Base-by-base conservation (phyloP, 2,888 invertebrate genomes). In the Ypsolopha scabrella region DNA sequence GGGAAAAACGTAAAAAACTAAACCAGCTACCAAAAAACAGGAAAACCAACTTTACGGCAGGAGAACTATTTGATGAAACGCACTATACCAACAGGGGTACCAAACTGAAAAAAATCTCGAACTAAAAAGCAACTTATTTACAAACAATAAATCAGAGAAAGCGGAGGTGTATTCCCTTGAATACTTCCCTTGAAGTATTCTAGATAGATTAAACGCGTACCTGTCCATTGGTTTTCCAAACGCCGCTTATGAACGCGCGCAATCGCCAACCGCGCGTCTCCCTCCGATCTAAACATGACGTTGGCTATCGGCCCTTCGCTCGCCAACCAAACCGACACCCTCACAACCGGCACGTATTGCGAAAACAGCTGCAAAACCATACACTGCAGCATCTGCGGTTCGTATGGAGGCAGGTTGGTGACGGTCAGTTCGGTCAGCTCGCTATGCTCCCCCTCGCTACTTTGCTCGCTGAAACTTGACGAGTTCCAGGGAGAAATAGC, bases 241-340 rank as follows among this genome's bases (percentile, higher is more conserved):
- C 94, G 93, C 53, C 92, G 91, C 52, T 94, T 90, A 74, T 96
- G 96, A 48, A 96, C 87, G 65, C 94, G 92, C 0, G 95, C 94
- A 57, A 96, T 94, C 37, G 93, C 92, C 24, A 90, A 87, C 51
- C 92, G 89, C 0, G 92, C 92, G 63, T 94, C 93, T 66, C 91
- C 90, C 53, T 91, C 85, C 1, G 90, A 90, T 0, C 90, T 88
- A 1, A 96, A 90, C 64, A 90, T 89, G 0, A 96, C 90, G 24
- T 88, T 88, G 0, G 93, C 95, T 6, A 92, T 86, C 24, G 92
- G 82, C 0, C 87, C 85, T 36, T 87, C 87, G 36, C 74, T 71
- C 0, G 74, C 75, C 34, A 72, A 66, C 76, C 86, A 85, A 4
- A 85, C 79, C 0, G 75, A 68, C 43, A 80, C 78, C 1, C 79